Evolutionary conservation across 2,888 invertebrate genomes (phyloP).

Genomic region (Melanchra persicariae): DNA sequence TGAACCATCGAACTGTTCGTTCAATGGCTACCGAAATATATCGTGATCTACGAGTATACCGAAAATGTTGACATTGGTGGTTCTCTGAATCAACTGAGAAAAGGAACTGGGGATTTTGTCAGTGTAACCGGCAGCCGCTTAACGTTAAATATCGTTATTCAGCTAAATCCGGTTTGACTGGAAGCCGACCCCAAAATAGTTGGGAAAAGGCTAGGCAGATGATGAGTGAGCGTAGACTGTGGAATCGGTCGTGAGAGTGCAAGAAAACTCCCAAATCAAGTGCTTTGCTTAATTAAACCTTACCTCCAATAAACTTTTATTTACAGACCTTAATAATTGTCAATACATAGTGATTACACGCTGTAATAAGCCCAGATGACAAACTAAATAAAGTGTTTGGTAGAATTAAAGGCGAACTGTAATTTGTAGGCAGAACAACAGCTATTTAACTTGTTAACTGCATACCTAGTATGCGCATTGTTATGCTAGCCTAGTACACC

Average conservation of each 20-base stretch:
- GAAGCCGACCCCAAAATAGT: too few relatives aligned
- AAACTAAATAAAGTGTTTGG: slow-evolving; percentile 26
- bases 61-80: too few relatives aligned
- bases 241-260: not conserved
- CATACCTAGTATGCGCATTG: slow-evolving; percentile 3
- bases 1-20: too few relatives aligned
- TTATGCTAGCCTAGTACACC: slow-evolving; percentile 35
- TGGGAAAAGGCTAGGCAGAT: too few relatives aligned
- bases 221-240: not conserved
- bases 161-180: too few relatives aligned
- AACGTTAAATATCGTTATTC: too few relatives aligned
- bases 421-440: slow-evolving; percentile 44
- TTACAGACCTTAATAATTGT: not conserved
- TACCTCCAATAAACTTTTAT: not conserved
- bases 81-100: too few relatives aligned
- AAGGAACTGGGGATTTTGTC: too few relatives aligned
- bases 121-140: too few relatives aligned
- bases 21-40: too few relatives aligned
- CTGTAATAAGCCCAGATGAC: slow-evolving; percentile 7
- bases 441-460: slow-evolving; percentile 37
- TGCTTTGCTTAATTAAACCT: not conserved
- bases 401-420: slow-evolving; percentile 25
- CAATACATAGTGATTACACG: not conserved
- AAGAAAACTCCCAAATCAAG: not conserved
- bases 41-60: too few relatives aligned